Conservation (phyloP, 2,797 vertebrate genomes). For the Hydrocynus forskahlii region DNA sequence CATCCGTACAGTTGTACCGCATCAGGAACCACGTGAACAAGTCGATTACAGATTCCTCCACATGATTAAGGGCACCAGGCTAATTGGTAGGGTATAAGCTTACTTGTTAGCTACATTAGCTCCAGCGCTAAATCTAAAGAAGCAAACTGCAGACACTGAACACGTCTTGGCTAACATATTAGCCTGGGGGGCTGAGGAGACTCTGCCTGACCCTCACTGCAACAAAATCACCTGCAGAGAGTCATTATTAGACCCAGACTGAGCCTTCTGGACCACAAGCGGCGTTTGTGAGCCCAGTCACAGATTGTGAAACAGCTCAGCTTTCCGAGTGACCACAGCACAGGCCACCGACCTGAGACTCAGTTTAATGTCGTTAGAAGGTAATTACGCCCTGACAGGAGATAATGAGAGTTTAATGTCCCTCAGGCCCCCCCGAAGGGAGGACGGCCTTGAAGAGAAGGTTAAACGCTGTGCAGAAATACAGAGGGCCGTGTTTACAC, state of each 20-base stretch:
- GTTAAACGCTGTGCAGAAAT: constrained; percentile 33
- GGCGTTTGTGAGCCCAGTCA: constrained; percentile 51
- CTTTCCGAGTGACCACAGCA: constrained; percentile 49
- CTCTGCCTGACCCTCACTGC: constrained; percentile 13
- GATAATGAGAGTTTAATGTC: constrained; percentile 55
- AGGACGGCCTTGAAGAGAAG: constrained; percentile 48
- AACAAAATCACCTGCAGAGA: constrained; percentile 70
- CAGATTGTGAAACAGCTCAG: constrained; percentile 28
- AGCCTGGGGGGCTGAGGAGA: not conserved
- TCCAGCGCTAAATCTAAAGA: no score
- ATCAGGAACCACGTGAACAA: no score
- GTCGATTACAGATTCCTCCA: no score
- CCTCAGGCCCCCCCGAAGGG: constrained; percentile 22
- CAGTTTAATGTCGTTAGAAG: constrained; percentile 59
- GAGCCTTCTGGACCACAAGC: constrained; percentile 66
- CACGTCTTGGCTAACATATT: no score
- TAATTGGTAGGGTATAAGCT: no score
- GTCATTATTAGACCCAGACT: constrained; percentile 66
- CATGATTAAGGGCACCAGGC: no score
- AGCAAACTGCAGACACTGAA: no score
- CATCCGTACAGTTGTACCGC: no score
- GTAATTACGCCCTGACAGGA: constrained; percentile 50
- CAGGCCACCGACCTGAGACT: constrained; percentile 31
- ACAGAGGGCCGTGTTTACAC: not conserved
- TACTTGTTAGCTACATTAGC: no score